Evolutionary conservation across 2,113 vertebrate species (phyloP).

Genomic region (Garra rufa): DNA sequence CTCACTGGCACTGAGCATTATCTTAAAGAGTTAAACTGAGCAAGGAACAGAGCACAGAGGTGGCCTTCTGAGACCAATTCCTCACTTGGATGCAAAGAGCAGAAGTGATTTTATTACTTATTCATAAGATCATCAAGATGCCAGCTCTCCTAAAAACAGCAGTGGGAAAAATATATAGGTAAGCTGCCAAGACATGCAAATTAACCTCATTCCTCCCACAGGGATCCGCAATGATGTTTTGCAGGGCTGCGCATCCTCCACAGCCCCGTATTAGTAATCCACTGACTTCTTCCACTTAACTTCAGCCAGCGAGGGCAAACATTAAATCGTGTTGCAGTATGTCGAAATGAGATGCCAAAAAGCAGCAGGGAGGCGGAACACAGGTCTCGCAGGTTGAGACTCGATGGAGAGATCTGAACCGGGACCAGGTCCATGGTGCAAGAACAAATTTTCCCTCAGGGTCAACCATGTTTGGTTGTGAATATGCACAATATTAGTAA

Average conservation of each 20-base stretch:
- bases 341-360: conserved; percentile 35
- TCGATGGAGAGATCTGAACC: not conserved
- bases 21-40: not conserved
- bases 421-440: not conserved
- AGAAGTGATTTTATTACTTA: conserved; percentile 13
- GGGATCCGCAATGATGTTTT: conserved; percentile 5
- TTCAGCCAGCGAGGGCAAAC: conserved; percentile 3
- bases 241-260: conserved; percentile 14
- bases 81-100: not conserved
- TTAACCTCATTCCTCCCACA: conserved; percentile 19
- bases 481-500: not conserved
- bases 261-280: conserved; percentile 35
- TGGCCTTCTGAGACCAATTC: not conserved
- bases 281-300: conserved; percentile 16
- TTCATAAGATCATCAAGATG: conserved; percentile 19
- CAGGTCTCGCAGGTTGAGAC: conserved; percentile 25
- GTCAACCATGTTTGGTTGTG: not conserved
- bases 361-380: conserved; percentile 1
- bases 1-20: not conserved
- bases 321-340: not conserved
- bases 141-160: conserved; percentile 10
- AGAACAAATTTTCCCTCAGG: conserved; percentile 3
- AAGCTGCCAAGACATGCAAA: conserved; percentile 31
- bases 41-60: not conserved
- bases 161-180: conserved; percentile 4